phyloP scores from a whole-genome alignment of 2,797 vertebrate species.

The Microctenopoma stevenorrisi region DNA sequence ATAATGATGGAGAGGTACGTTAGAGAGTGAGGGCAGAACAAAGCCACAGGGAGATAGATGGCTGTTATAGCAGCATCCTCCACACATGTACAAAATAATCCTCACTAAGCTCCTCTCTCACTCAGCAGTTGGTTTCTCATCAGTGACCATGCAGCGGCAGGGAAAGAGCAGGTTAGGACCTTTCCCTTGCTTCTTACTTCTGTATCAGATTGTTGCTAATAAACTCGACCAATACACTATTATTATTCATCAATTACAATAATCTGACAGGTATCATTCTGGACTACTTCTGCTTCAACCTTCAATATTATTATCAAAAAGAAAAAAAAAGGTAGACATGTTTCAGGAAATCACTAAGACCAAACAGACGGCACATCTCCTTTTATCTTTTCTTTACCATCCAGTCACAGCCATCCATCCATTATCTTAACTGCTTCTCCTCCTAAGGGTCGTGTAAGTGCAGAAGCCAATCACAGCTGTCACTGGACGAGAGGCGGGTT shows the following conservation, averaged over 20 bases:
- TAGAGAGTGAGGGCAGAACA: conserved; percentile 69
- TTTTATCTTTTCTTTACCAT: too few relatives aligned
- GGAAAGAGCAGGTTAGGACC: conserved; percentile 22
- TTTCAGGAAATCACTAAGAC: background rate
- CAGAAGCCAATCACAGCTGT: too few relatives aligned
- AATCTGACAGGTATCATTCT: background rate
- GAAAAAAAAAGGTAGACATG: too few relatives aligned
- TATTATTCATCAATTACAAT: background rate
- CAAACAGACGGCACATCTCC: too few relatives aligned
- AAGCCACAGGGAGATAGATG: conserved; percentile 72
- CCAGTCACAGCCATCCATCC: too few relatives aligned
- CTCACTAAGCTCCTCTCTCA: conserved; percentile 60
- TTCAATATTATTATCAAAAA: too few relatives aligned
- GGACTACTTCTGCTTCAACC: background rate
- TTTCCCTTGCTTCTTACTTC: conserved; percentile 5
- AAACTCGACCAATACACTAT: background rate
- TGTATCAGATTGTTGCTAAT: background rate
- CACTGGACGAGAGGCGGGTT: too few relatives aligned
- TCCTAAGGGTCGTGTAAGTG: too few relatives aligned
- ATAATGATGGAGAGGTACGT: conserved; percentile 68
- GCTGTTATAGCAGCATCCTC: conserved; percentile 75
- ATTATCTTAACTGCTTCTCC: too few relatives aligned
- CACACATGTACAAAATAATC: conserved; percentile 70
- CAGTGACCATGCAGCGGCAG: conserved; percentile 38
- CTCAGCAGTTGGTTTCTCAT: conserved; percentile 26